Conservation (phyloP, 2,113 vertebrate genomes). For the Amphiprion ocellaris region DNA sequence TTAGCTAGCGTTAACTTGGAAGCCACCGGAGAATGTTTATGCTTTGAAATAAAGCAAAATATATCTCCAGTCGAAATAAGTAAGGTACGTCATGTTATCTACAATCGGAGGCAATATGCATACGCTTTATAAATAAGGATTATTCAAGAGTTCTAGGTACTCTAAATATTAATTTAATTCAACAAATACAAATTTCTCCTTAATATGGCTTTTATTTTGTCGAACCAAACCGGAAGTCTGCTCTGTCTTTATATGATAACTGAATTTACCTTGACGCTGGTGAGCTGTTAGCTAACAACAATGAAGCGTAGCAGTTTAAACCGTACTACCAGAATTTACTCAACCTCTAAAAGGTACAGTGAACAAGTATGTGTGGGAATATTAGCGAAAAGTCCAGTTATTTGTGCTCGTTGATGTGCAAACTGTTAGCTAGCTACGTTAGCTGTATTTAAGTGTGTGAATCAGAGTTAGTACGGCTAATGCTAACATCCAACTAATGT, state of each 20-base stretch:
- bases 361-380: neutral
- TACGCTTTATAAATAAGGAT: fast-evolving
- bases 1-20: fast-evolving
- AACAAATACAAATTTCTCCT: fast-evolving
- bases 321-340: neutral
- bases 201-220: neutral
- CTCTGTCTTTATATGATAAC: fast-evolving
- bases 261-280: fast-evolving
- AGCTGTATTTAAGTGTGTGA: fast-evolving
- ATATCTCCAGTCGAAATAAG: neutral
- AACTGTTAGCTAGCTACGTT: neutral
- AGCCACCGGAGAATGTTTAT: neutral
- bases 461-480: slow-evolving; percentile 16
- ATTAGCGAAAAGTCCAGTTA: fast-evolving
- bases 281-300: slow-evolving; percentile 39
- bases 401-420: no score
- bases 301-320: slow-evolving; percentile 20
- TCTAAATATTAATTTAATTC: no score
- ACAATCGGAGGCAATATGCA: fast-evolving
- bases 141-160: neutral
- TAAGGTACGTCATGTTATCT: fast-evolving
- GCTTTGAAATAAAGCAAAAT: neutral
- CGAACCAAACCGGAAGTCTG: neutral
- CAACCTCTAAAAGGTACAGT: slow-evolving; percentile 37
- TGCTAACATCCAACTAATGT: slow-evolving; percentile 21